These are phyloP conservation scores for Proteles cristata DNA, from an alignment of 2,113 vertebrate genomes.

Conservation along the genomic window DNA sequence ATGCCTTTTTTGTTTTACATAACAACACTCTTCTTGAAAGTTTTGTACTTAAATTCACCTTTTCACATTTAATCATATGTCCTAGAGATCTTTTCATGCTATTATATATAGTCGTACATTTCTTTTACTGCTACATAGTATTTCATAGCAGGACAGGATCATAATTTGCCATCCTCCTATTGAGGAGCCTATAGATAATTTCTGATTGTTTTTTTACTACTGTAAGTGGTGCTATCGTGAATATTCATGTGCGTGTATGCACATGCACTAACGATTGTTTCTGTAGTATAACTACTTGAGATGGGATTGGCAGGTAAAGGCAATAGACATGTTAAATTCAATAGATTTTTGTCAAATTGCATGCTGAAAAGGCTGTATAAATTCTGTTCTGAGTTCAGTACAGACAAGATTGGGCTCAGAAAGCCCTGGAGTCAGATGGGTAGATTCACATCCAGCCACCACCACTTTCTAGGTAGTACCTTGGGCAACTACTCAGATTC, in stretches of 20 bases:
- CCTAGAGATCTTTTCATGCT: background rate
- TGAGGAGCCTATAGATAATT: background rate
- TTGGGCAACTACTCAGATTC: background rate
- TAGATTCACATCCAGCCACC: background rate
- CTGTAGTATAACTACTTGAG: background rate
- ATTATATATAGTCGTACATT: background rate
- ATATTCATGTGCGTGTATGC: fast-evolving
- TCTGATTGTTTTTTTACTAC: background rate
- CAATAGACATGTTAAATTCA: background rate
- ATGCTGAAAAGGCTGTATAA: background rate
- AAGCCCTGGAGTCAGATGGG: background rate
- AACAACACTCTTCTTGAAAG: background rate
- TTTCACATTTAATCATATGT: background rate
- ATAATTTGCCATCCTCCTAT: background rate
- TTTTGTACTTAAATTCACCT: background rate
- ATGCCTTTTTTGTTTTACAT: background rate
- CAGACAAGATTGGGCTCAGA: background rate
- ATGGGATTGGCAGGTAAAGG: background rate
- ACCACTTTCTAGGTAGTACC: background rate
- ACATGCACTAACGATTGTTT: background rate
- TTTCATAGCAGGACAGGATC: background rate
- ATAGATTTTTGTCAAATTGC: background rate
- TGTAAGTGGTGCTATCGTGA: background rate
- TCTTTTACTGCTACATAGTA: background rate
- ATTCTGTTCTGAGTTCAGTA: background rate